Conservation (phyloP, 2,797 vertebrate genomes). For the Megalops cyprinoides region DNA sequence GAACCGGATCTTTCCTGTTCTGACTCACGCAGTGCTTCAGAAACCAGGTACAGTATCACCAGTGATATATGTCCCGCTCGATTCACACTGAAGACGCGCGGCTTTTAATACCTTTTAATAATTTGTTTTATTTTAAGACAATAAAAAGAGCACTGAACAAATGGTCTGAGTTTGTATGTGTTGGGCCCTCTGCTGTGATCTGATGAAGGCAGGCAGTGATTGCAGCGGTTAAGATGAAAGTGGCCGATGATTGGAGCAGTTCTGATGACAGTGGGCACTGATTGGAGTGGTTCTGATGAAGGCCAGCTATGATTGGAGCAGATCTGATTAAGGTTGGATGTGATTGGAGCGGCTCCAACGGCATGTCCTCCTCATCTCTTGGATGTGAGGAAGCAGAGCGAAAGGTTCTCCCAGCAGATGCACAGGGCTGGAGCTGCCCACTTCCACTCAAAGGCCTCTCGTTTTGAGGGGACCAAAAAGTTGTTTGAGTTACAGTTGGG, state of each 20-base stretch:
- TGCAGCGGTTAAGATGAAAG: constrained; percentile 45
- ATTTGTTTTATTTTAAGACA: constrained; percentile 80
- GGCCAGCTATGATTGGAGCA: constrained; percentile 80
- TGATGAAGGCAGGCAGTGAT: too few species aligned
- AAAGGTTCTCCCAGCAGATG: too few species aligned
- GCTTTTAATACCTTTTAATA: constrained; percentile 75
- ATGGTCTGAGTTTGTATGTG: too few species aligned
- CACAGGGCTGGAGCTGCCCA: constrained; percentile 74
- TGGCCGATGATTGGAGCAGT: constrained; percentile 59
- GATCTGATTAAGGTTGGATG: constrained; percentile 70
- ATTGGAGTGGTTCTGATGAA: constrained; percentile 78
- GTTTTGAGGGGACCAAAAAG: too few species aligned
- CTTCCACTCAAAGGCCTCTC: constrained; percentile 73
- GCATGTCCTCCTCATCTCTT: constrained; percentile 76
- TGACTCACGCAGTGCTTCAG: constrained; percentile 73
- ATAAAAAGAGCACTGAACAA: too few species aligned
- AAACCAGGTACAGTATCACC: constrained; percentile 70
- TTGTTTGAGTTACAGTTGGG: too few species aligned
- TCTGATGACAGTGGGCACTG: constrained; percentile 53
- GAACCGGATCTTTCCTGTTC: constrained; percentile 47
- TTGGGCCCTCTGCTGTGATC: too few species aligned
- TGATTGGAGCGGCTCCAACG: constrained; percentile 67
- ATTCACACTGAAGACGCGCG: constrained; percentile 73
- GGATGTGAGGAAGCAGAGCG: constrained; percentile 74
- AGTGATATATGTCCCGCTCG: constrained; percentile 74